Evolutionary conservation across 2,888 invertebrate species (phyloP).

Genomic region (Acronicta alni): DNA sequence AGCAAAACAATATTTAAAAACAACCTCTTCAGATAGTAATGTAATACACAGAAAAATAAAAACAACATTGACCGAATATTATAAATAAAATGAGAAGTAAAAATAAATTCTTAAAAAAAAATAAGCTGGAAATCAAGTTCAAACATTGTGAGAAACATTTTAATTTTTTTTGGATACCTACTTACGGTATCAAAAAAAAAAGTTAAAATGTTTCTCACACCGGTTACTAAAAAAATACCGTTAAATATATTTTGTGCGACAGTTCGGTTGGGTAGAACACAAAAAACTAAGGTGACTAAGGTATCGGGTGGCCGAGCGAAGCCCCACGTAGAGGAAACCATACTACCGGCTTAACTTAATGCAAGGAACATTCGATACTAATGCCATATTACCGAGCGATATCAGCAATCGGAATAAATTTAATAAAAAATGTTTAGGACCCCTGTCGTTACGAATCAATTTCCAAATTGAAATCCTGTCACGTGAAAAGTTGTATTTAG

Average conservation of each 20-base stretch:
- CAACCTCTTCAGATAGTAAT: constrained; percentile 1
- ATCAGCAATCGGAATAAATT: constrained; percentile 19
- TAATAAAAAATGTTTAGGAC: constrained; percentile 22
- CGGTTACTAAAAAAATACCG: constrained; percentile 4
- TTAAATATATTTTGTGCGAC: constrained; percentile 23
- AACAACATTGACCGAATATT: neutral
- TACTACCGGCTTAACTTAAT: constrained; percentile 81
- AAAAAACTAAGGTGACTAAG: constrained; percentile 62
- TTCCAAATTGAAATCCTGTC: constrained; percentile 5
- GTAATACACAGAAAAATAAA: neutral
- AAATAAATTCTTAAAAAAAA: constrained; percentile 41
- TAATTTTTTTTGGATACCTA: too few species aligned
- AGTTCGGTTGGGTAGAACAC: constrained; percentile 56
- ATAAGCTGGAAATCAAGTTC: neutral
- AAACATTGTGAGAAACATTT: too few species aligned
- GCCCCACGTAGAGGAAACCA: constrained; percentile 80
- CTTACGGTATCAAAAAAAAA: too few species aligned
- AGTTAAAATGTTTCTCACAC: constrained; percentile 4
- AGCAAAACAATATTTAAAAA: constrained; percentile 3
- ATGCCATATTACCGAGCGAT: constrained; percentile 40
- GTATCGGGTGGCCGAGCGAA: constrained; percentile 58
- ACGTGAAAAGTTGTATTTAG: constrained; percentile 26
- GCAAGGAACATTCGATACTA: constrained; percentile 66
- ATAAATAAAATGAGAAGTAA: neutral
- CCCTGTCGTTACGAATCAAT: constrained; percentile 18